Evolutionary conservation across 2,113 vertebrate genomes (phyloP), one percentile per base, ranked within the genome.

Genomic region (Lasiurus borealis): DNA sequence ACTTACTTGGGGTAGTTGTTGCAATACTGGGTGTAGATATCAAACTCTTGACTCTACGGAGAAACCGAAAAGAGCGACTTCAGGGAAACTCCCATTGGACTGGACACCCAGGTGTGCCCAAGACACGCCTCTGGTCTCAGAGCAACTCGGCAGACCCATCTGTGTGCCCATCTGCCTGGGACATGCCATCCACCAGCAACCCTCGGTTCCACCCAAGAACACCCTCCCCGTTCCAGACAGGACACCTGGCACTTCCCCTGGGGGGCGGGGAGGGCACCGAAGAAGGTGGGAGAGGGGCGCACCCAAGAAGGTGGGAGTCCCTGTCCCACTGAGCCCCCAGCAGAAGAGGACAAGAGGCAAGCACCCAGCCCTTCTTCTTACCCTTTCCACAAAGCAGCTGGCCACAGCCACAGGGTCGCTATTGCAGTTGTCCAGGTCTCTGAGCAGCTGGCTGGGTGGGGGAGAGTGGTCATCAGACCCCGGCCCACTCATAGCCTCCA

Each of bases 1-100:
- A 98, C 99, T 99, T 98, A 99, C 99, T 99, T 99, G n/a, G 99
- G 99, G 95, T 99, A 99, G 98, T 99, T 99, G 97, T 99, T 99
- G 98, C 99, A 99, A 97, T 99, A 99, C 95, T 99, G 99, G 8
- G 99, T 99, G 97, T 99, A 99, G 98, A 99, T 99, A 96, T 99
- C 98, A 95, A 99, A 99, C 95, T 99, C 98, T 83, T 99, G 99
- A 97, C 99, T 99, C 99, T 99, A 98, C 0, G 76, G 40, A 27
- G 87, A 85, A 87, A 91, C 21, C 93, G 50, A 1, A 29, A 95
- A 21, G 1, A 85, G 64, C 69, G 21, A 93, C 48, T 31, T 52
- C 54, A 76, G 52, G 82, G 13, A 85, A 27, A 18, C 27, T 69
- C 50, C 40, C 69, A 14, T 40, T 64, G 66, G 78, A 19, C 34